phyloP scores from a whole-genome alignment of 1,140 invertebrate genomes.

The Ceratosolen solmsi region DNA sequence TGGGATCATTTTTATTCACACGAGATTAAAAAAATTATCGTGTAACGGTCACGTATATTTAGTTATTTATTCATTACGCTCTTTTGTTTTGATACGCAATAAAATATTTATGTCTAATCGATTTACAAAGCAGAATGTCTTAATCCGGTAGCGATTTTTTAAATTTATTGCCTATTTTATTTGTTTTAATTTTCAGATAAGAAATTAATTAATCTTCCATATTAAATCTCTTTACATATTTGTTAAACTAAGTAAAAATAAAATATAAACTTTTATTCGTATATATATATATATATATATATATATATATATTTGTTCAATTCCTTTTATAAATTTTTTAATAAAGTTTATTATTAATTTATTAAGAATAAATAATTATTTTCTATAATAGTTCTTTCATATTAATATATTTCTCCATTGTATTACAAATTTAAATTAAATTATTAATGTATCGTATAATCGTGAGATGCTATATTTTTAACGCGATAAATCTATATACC shows the following conservation, averaged over 20 bases:
- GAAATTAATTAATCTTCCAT: background rate
- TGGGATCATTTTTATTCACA: constrained; percentile 34
- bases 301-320: background rate
- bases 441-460: too few species aligned
- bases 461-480: too few species aligned
- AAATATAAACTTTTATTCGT: constrained; percentile 11
- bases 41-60: constrained; percentile 27
- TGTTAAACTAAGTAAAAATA: background rate
- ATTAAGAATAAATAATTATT: too few species aligned
- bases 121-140: constrained; percentile 22
- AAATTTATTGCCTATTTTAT: constrained; percentile 22
- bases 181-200: constrained; percentile 17
- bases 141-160: constrained; percentile 19
- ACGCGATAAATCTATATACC: too few species aligned
- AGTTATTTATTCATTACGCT: constrained; percentile 33
- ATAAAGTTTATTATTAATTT: too few species aligned
- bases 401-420: too few species aligned
- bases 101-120: constrained; percentile 33
- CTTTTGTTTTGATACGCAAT: constrained; percentile 30
- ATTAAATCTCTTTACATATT: background rate
- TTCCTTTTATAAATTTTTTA: background rate
- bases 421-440: too few species aligned
- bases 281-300: background rate
- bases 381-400: too few species aligned
- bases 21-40: constrained; percentile 33